Conservation (phyloP, 2,888 invertebrate genomes). For the Adelognathus sp. region DNA sequence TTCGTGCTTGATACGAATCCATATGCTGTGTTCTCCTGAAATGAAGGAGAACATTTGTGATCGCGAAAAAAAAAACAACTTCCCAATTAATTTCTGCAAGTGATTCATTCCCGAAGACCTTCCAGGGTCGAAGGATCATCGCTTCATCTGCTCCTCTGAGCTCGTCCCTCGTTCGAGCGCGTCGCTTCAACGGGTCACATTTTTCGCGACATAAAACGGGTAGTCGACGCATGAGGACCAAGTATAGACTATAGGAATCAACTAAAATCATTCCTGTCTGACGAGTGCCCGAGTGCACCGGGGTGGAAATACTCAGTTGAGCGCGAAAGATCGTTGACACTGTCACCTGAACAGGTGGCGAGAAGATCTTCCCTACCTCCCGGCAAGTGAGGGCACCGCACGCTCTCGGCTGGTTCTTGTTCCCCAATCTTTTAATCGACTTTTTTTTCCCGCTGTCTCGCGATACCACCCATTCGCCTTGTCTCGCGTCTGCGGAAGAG, state of each 20-base stretch:
- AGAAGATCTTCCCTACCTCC: constrained; percentile 22
- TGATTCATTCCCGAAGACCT: background rate
- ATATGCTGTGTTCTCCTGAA: no score
- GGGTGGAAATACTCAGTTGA: constrained; percentile 6
- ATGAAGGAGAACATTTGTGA: no score
- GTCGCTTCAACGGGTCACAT: constrained; percentile 29
- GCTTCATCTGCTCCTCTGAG: background rate
- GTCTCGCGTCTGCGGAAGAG: no score
- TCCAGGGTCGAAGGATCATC: background rate
- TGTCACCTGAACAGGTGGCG: constrained; percentile 50
- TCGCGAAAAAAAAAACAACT: no score
- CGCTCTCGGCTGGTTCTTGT: background rate
- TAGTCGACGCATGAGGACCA: constrained; percentile 33
- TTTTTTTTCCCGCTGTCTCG: constrained; percentile 13
- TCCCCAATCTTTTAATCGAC: background rate
- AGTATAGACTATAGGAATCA: constrained; percentile 38
- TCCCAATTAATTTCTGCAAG: background rate
- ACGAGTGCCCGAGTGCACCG: constrained; percentile 27
- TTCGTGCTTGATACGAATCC: no score
- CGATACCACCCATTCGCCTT: no score
- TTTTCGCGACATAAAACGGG: constrained; percentile 34
- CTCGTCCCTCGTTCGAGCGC: background rate
- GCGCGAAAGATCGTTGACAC: constrained; percentile 47
- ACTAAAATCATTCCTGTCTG: constrained; percentile 40
- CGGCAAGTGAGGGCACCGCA: constrained; percentile 34